Percentiles rank a stretch among this genome's conserved stretches.
phyloP scores from a whole-genome alignment of 37 sponge, comb jelly and placozoan genomes.

The Diacarnus erythraeanus region DNA sequence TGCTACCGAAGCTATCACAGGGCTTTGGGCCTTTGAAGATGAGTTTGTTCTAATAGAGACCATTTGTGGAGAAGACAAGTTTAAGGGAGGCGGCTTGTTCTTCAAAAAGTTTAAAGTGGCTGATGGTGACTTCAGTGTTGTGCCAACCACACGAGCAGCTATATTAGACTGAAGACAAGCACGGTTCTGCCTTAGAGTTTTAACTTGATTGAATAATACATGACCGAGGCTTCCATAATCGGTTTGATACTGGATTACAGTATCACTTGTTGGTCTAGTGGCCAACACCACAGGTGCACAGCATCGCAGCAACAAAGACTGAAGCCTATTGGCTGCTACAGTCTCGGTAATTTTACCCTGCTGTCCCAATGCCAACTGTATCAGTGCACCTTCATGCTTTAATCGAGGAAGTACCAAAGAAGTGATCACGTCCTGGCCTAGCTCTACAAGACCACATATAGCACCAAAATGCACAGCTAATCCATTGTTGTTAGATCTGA shows the following conservation, averaged over 20 bases:
- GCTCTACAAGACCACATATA: constrained; percentile 53
- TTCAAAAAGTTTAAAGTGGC: constrained; percentile 3
- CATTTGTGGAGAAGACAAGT: constrained; percentile 24
- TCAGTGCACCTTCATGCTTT: constrained; percentile 53
- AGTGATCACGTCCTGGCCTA: constrained; percentile 68
- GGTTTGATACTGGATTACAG: constrained; percentile 51
- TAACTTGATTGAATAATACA: constrained; percentile 64
- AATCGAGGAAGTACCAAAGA: constrained; percentile 63
- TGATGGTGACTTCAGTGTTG: constrained; percentile 29
- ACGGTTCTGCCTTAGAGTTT: constrained; percentile 47
- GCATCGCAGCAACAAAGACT: constrained; percentile 49
- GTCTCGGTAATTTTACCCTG: constrained; percentile 47
- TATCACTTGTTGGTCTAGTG: constrained; percentile 47
- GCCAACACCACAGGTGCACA: constrained; percentile 50
- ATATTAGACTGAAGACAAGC: background rate
- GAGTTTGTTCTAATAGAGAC: constrained; percentile 16
- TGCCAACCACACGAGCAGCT: background rate
- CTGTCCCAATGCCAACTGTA: constrained; percentile 24
- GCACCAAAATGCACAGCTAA: constrained; percentile 79
- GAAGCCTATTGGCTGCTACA: constrained; percentile 66
- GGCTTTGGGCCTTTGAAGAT: background rate
- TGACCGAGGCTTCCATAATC: constrained; percentile 67
- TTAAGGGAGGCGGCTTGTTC: constrained; percentile 32
- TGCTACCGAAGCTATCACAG: constrained; percentile 12
- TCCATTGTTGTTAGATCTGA: constrained; percentile 46